These are phyloP conservation scores for Torymus aiolomorphi DNA, from an alignment of 2,888 invertebrate genomes.

Conservation along the genomic window DNA sequence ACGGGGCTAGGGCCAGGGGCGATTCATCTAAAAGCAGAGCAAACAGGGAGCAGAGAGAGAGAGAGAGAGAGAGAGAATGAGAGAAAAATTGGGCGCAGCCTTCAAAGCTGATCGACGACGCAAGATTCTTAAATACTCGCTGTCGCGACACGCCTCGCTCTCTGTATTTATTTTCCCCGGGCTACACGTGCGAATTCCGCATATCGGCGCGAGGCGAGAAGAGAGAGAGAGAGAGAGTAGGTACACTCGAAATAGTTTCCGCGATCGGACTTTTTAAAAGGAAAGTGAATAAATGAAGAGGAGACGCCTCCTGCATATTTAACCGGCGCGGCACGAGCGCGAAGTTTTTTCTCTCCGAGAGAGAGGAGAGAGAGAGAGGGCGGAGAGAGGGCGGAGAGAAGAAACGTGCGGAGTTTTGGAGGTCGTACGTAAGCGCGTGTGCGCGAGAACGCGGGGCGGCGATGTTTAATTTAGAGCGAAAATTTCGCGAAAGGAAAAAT, in stretches of 20 bases:
- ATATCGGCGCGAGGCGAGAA: conserved; percentile 11
- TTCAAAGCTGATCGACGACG: conserved; percentile 36
- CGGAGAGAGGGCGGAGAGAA: too few species aligned
- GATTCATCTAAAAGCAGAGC: conserved; percentile 42
- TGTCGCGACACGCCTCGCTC: background rate
- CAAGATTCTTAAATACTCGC: conserved; percentile 37
- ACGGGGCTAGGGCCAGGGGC: background rate
- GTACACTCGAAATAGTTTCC: conserved; percentile 33
- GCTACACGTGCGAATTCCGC: background rate
- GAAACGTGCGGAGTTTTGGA: too few species aligned
- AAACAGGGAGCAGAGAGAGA: conserved; percentile 41
- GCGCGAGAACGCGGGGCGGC: background rate
- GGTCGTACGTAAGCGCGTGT: too few species aligned
- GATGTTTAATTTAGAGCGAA: background rate
- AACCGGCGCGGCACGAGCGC: background rate
- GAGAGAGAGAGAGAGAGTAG: background rate
- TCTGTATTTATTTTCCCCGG: conserved; percentile 16
- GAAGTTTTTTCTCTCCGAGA: too few species aligned
- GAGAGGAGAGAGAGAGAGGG: too few species aligned
- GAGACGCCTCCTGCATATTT: conserved; percentile 41
- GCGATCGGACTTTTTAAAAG: background rate
- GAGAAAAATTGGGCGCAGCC: conserved; percentile 30
- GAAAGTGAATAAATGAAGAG: conserved; percentile 35
- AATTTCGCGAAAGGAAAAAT: background rate
- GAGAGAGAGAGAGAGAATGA: too few species aligned